Evolutionary conservation across 2,113 vertebrate species (phyloP).

Genomic region (Forbesichthys agassizii): DNA sequence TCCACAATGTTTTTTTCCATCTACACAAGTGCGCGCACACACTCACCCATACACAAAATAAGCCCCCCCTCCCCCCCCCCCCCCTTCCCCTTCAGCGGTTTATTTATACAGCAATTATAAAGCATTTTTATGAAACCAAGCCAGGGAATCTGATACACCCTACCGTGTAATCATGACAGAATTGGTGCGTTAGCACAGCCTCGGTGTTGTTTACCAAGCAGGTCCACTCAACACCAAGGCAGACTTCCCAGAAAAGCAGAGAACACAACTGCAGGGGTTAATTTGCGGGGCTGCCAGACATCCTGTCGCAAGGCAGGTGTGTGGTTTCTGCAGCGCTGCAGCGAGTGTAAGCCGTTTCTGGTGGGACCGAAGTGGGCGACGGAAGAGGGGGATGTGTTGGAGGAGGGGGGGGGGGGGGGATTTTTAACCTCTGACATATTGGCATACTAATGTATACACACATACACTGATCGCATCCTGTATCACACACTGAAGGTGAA

Average conservation of each 20-base stretch:
- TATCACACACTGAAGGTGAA: conserved; percentile 42
- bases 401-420: conserved; percentile 35
- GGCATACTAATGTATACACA: not conserved
- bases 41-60: not conserved
- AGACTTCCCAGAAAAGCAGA: conserved; percentile 31
- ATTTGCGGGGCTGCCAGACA: conserved; percentile 58
- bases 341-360: conserved; percentile 58
- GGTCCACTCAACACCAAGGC: conserved; percentile 1
- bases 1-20: not conserved
- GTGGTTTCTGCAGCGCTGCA: conserved; percentile 43
- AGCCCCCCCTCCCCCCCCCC: too few relatives aligned
- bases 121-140: not conserved
- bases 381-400: not conserved
- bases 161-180: not conserved
- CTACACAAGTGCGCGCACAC: conserved; percentile 6
- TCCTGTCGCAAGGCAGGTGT: conserved; percentile 65
- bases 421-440: conserved; percentile 43
- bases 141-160: conserved; percentile 13
- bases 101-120: conserved; percentile 30
- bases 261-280: conserved; percentile 29
- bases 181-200: not conserved
- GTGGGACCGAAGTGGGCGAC: conserved; percentile 43
- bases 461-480: conserved; percentile 9
- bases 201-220: conserved; percentile 35
- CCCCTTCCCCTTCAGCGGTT: not conserved